These are phyloP conservation scores for Cerceris ruficornis DNA, from an alignment of 2,888 invertebrate genomes.

Conservation along the genomic window DNA sequence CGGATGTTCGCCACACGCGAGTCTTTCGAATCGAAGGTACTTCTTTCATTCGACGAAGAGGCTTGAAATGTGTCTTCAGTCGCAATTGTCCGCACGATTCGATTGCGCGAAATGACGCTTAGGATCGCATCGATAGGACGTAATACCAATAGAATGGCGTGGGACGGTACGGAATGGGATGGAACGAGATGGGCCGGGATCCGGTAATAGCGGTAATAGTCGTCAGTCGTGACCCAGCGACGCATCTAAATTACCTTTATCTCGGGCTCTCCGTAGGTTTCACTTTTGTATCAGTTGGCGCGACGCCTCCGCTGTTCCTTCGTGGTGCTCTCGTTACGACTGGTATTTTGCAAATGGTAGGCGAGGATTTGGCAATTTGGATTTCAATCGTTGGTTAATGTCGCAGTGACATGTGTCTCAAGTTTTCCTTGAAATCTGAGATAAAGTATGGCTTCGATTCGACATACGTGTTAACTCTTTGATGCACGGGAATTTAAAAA, in stretches of 20 bases:
- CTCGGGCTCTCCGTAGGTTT: constrained; percentile 60
- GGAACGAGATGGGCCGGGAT: constrained; percentile 67
- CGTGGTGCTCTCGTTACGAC: constrained; percentile 14
- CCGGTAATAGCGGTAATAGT: constrained; percentile 75
- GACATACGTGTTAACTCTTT: no score
- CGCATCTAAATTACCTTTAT: constrained; percentile 76
- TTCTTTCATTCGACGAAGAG: background rate
- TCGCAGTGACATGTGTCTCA: no score
- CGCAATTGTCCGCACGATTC: constrained; percentile 51
- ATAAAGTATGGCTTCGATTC: no score
- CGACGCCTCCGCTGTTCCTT: constrained; percentile 49
- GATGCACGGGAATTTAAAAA: no score
- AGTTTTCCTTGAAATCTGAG: no score
- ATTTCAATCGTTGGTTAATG: no score
- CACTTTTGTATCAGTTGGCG: constrained; percentile 64
- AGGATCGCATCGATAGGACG: constrained; percentile 59
- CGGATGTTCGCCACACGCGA: background rate
- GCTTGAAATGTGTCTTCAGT: constrained; percentile 30
- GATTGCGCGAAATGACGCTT: constrained; percentile 57
- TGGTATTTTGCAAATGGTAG: constrained; percentile 27
- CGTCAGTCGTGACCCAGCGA: constrained; percentile 74
- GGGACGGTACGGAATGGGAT: constrained; percentile 65
- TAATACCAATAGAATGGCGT: constrained; percentile 66
- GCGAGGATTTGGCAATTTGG: constrained; percentile 3
- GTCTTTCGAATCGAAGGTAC: no score